Conservation (phyloP, 2,888 invertebrate genomes). For the Stramonita haemastoma region DNA sequence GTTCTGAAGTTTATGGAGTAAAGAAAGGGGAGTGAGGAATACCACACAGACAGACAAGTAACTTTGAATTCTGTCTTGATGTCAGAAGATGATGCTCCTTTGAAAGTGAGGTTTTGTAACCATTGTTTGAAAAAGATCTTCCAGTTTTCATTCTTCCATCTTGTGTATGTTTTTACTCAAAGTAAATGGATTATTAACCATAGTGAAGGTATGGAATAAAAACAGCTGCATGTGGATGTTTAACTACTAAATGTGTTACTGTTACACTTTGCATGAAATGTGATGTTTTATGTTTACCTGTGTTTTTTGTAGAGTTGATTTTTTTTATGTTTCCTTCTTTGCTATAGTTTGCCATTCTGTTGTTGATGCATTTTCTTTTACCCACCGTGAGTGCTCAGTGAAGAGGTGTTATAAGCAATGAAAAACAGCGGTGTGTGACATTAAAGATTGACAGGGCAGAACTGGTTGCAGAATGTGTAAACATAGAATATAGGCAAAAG, state of each 20-base stretch:
- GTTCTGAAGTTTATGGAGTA: too few species aligned
- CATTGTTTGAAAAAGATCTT: too few species aligned
- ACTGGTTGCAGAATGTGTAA: too few species aligned
- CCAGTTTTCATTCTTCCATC: background rate
- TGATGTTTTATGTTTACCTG: background rate
- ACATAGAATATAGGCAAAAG: too few species aligned
- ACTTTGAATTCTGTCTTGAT: too few species aligned
- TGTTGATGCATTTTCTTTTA: background rate
- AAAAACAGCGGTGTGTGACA: too few species aligned
- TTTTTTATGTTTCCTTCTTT: background rate
- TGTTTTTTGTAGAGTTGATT: background rate
- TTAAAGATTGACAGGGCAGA: too few species aligned
- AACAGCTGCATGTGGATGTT: slow-evolving; percentile 1
- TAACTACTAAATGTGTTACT: background rate
- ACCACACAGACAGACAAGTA: too few species aligned
- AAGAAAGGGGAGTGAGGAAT: too few species aligned
- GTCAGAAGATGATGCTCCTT: too few species aligned
- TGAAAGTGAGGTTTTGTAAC: too few species aligned
- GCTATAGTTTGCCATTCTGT: background rate
- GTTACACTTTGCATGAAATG: background rate
- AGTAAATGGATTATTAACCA: too few species aligned
- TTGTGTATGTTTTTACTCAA: background rate
- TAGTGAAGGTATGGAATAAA: background rate
- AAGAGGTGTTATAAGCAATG: background rate
- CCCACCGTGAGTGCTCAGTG: background rate